Evolutionary conservation across 2,888 invertebrate species (phyloP).

Genomic region (Rugalucina vietnamica): DNA sequence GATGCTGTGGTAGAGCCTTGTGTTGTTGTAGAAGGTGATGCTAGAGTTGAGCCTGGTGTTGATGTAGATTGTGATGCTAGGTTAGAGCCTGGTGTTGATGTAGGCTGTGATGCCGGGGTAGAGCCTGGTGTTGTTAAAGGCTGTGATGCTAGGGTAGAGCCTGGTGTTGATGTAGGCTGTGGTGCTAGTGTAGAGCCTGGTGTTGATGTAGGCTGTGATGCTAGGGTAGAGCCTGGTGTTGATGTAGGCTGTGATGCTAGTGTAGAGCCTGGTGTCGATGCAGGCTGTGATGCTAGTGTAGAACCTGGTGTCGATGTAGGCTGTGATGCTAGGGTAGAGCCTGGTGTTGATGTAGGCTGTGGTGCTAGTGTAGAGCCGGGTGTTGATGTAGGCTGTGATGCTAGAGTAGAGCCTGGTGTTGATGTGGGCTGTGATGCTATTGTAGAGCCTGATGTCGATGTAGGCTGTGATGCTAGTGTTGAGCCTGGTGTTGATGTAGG

Average conservation of each 20-base stretch:
- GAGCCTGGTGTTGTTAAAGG: background rate
- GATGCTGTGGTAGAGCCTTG: background rate
- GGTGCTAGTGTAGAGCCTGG: background rate
- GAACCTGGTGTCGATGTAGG: background rate
- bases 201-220: background rate
- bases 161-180: background rate
- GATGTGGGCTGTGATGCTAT: background rate
- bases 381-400: background rate
- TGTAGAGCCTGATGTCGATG: background rate
- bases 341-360: background rate
- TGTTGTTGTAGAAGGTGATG: background rate
- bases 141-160: background rate
- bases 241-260: background rate
- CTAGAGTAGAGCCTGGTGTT: background rate
- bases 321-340: background rate
- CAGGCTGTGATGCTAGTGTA: background rate
- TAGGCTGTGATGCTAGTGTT: background rate
- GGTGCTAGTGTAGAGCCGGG: background rate
- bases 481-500: background rate
- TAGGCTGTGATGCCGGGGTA: background rate
- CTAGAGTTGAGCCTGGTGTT: background rate
- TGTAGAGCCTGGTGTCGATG: background rate
- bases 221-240: background rate
- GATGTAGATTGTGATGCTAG: background rate
- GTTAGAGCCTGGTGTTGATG: background rate